phyloP scores from a whole-genome alignment of 2,797 vertebrate genomes.

The Melanotaenia maccullochi region DNA sequence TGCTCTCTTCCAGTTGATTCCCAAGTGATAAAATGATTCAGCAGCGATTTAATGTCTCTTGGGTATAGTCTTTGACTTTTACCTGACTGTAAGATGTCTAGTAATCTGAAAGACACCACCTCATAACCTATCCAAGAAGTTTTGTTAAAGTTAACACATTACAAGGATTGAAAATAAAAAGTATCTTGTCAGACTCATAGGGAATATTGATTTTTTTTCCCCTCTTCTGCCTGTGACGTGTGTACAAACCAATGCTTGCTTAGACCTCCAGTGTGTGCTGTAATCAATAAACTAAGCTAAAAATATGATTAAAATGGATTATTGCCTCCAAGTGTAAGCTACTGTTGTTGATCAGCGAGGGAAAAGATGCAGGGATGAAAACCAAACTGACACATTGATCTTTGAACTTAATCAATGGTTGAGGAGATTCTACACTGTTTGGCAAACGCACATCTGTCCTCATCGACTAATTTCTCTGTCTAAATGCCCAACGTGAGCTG shows the following conservation, averaged over 20 bases:
- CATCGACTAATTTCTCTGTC: conserved; percentile 68
- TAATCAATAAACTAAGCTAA: conserved; percentile 68
- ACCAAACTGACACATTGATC: conserved; percentile 70
- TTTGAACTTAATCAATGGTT: conserved; percentile 49
- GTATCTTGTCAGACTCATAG: conserved; percentile 47
- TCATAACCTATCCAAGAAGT: conserved; percentile 45
- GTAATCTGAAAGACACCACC: conserved; percentile 12
- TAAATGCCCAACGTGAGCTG: conserved; percentile 59
- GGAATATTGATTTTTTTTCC: conserved; percentile 53
- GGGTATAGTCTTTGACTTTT: conserved; percentile 47
- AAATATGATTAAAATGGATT: conserved; percentile 71
- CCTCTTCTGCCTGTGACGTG: conserved; percentile 24
- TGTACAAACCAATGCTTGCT: conserved; percentile 53
- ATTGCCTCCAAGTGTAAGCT: conserved; percentile 57
- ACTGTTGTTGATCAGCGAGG: conserved; percentile 51
- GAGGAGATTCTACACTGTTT: conserved; percentile 40
- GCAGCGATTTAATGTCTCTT: conserved; percentile 39
- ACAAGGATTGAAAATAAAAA: conserved; percentile 30
- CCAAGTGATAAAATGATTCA: conserved; percentile 21
- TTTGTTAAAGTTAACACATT: conserved; percentile 58
- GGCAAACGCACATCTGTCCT: conserved; percentile 63
- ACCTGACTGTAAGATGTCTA: conserved; percentile 15
- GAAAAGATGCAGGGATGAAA: conserved; percentile 59
- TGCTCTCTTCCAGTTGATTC: conserved; percentile 26
- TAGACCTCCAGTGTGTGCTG: conserved; percentile 41